Percentiles rank a stretch among this genome's conserved stretches.
phyloP scores from a whole-genome alignment of 2,888 invertebrate genomes.

The Geophilus truncorum region DNA sequence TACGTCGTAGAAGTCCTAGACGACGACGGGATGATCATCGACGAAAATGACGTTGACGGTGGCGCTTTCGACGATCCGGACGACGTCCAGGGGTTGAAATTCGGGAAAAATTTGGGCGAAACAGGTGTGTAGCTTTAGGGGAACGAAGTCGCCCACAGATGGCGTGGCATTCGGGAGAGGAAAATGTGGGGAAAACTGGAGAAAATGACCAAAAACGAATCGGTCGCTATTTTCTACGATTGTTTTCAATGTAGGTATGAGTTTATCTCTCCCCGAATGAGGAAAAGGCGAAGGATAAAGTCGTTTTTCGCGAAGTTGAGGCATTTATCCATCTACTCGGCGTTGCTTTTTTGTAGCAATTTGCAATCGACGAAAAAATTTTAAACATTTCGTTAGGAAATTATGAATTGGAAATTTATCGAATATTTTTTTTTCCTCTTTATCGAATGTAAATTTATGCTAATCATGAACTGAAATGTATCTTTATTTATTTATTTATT shows the following conservation, averaged over 20 bases:
- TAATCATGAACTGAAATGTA: background rate
- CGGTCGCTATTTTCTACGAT: too few species aligned
- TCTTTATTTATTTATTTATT: background rate
- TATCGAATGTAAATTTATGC: too few species aligned
- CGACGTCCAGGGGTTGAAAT: slow-evolving; percentile 23
- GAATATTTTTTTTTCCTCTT: background rate
- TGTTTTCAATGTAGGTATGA: too few species aligned
- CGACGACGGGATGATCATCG: slow-evolving; percentile 29
- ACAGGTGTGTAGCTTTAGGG: background rate
- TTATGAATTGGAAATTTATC: background rate
- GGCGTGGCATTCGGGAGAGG: too few species aligned
- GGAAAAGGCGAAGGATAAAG: background rate
- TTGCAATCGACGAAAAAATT: background rate
- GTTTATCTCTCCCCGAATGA: background rate
- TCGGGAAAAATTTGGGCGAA: background rate
- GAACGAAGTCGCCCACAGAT: too few species aligned
- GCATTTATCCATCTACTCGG: background rate
- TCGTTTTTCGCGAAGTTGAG: background rate
- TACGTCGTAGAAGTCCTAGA: slow-evolving; percentile 32
- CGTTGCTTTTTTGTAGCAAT: background rate
- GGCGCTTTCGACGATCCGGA: too few species aligned
- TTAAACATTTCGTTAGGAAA: background rate
- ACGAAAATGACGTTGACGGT: too few species aligned
- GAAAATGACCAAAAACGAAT: too few species aligned
- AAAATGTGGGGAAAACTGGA: too few species aligned